Percentiles rank a stretch among this genome's conserved stretches.
phyloP scores from a whole-genome alignment of 2,888 invertebrate species.

The Morpho achilles region DNA sequence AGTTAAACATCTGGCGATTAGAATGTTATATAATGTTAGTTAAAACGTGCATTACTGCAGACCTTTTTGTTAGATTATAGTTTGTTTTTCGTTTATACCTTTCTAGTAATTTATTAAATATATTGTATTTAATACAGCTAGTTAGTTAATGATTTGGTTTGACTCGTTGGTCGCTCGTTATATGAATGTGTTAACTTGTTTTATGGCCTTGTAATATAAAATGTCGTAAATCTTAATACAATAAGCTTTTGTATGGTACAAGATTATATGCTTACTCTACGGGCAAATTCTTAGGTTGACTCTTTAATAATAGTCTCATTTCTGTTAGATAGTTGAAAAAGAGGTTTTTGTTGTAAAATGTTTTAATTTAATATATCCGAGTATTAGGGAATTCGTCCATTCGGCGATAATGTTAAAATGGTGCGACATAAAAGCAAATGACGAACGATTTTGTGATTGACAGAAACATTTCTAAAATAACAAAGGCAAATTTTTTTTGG shows the following conservation, averaged over 20 bases:
- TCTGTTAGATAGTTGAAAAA: slow-evolving; percentile 27
- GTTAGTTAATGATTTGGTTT: slow-evolving; percentile 57
- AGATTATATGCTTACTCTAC: slow-evolving; percentile 18
- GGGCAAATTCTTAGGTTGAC: slow-evolving; percentile 27
- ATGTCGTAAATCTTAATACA: slow-evolving; percentile 21
- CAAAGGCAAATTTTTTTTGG: no score
- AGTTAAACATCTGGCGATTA: slow-evolving; percentile 10
- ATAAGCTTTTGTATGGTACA: slow-evolving; percentile 18
- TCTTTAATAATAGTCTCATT: slow-evolving; percentile 24
- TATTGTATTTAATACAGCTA: slow-evolving; percentile 33
- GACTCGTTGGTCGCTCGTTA: slow-evolving; percentile 33
- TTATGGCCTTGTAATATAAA: slow-evolving; percentile 56
- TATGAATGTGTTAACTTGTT: slow-evolving; percentile 47
- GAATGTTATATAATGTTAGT: slow-evolving; percentile 7
- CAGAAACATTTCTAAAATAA: not conserved
- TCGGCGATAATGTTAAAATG: not conserved
- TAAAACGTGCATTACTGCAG: slow-evolving; percentile 10
- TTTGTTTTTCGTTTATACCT: slow-evolving; percentile 18
- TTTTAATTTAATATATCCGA: slow-evolving; percentile 25
- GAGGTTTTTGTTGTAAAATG: slow-evolving; percentile 27
- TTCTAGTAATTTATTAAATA: slow-evolving; percentile 23
- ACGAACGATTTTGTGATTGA: no score
- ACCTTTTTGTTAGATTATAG: slow-evolving; percentile 22
- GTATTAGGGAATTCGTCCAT: slow-evolving; percentile 16
- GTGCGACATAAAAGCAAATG: no score